Base-by-base conservation (phyloP, 1,140 invertebrate genomes). In the Popillia japonica region DNA sequence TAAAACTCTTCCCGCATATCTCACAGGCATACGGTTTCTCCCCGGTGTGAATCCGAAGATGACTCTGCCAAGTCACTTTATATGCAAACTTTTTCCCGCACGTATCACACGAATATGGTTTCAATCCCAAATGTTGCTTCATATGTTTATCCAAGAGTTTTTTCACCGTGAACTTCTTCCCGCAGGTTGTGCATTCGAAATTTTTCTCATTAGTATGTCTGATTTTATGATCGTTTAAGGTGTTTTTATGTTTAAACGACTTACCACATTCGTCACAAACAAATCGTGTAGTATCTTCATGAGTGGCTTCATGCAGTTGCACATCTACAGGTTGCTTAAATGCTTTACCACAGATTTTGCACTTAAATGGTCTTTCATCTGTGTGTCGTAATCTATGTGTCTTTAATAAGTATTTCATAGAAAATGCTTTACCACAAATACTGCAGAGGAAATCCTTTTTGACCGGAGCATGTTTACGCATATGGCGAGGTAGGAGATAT, bases 1-100 rank as follows among this genome's bases (percentile, higher is more conserved):
- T 86, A 85, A 88, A 95, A 0, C 89, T 90, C 82, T 94, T 95
- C 7, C 87, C 87, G 83, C 94, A 96, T 11, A 92, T 48, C 40
- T 81, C 72, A 72, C 84, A 84, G 27, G 76, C 78, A 42, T 80
- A 79, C 14, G 82, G 78, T 78, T 83, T 83, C 10, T 79, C 75
- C 3, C 80, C 80, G 14, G 82, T 84, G 41, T 87, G 86, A 11
- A 86, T 82, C 59, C 81, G 80, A 79, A 84, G 81, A 64, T 87
- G 86, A 9, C 80, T 82, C 0, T 81, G 42, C 27, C n/a, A 87
- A 68, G 55, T 6, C 68, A 40, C 42, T 44, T 4, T 68, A 23
- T 55, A 22, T 10, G 44, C 75, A 59, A 72, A 44, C 42, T 40
- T 44, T 17, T 64, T 77, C 41, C 61, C 44, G 14, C 59, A 76